These are phyloP conservation scores for Muricea muricata DNA, from an alignment of 92 coral and sea anemone species.

Conservation along the genomic window DNA sequence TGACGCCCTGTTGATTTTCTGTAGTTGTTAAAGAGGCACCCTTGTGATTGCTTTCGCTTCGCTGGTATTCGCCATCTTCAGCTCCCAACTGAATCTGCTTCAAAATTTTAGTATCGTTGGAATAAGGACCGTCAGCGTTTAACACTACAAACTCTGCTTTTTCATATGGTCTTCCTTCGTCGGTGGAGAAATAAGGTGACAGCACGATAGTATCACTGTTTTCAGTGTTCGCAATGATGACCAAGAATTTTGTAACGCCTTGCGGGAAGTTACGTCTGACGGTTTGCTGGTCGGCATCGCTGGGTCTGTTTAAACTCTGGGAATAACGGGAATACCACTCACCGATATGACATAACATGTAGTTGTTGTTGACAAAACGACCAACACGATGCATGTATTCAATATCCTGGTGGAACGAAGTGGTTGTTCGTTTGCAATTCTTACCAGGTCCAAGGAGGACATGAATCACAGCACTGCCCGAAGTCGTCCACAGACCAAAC, in stretches of 20 bases:
- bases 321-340: slow-evolving; percentile 95
- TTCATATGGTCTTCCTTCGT: not conserved
- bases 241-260: slow-evolving; percentile 73
- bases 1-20: too few relatives aligned
- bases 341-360: slow-evolving; percentile 87
- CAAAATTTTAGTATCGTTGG: not conserved
- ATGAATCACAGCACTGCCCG: slow-evolving; percentile 66
- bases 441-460: slow-evolving; percentile 88
- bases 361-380: slow-evolving; percentile 59
- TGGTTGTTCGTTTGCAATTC: slow-evolving; percentile 64
- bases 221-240: slow-evolving; percentile 77
- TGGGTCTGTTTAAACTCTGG: slow-evolving; percentile 72
- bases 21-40: not conserved
- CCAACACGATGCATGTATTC: slow-evolving; percentile 78
- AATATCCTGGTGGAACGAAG: slow-evolving; percentile 79
- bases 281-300: slow-evolving; percentile 76
- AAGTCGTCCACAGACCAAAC: slow-evolving; percentile 84
- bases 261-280: slow-evolving; percentile 72
- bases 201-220: not conserved
- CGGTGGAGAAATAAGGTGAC: slow-evolving; percentile 33
- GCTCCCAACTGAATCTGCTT: not conserved
- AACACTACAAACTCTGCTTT: slow-evolving; percentile 9
- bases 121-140: not conserved
- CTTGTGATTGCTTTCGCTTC: not conserved
- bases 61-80: not conserved